Evolutionary conservation across 2,888 invertebrate species (phyloP).

Genomic region (Drosophila koepferae): DNA sequence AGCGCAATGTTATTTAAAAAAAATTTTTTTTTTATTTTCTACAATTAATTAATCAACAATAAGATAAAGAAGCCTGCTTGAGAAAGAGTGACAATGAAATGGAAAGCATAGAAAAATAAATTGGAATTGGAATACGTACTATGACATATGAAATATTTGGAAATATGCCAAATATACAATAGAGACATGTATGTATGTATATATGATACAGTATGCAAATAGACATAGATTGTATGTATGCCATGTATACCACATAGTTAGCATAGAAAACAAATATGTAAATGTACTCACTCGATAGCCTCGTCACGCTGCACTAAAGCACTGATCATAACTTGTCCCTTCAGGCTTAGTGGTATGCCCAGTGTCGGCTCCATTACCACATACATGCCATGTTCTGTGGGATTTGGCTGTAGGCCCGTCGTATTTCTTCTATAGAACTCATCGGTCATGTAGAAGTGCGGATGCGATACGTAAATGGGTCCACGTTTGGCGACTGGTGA

Average conservation of each 20-base stretch:
- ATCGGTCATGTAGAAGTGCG: constrained; percentile 92
- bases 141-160: background rate
- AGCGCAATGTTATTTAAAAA: no score
- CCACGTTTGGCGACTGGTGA: constrained; percentile 90
- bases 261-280: background rate
- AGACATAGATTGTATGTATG: background rate
- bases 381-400: constrained; percentile 88
- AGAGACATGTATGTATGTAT: background rate
- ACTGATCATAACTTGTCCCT: constrained; percentile 91
- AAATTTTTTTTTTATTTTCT: no score
- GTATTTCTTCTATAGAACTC: constrained; percentile 88
- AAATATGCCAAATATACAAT: background rate
- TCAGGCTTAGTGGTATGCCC: constrained; percentile 90
- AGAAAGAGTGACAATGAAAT: background rate
- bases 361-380: constrained; percentile 91
- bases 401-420: constrained; percentile 88
- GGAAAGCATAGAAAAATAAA: background rate
- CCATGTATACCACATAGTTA: background rate
- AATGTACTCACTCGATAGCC: constrained; percentile 86
- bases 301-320: constrained; percentile 86
- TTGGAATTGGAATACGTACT: background rate
- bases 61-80: background rate
- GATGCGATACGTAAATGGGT: constrained; percentile 92
- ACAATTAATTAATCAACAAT: background rate
- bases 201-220: background rate